Evolutionary conservation across 2,888 invertebrate genomes (phyloP).

Genomic region (Epinotia bilunana): DNA sequence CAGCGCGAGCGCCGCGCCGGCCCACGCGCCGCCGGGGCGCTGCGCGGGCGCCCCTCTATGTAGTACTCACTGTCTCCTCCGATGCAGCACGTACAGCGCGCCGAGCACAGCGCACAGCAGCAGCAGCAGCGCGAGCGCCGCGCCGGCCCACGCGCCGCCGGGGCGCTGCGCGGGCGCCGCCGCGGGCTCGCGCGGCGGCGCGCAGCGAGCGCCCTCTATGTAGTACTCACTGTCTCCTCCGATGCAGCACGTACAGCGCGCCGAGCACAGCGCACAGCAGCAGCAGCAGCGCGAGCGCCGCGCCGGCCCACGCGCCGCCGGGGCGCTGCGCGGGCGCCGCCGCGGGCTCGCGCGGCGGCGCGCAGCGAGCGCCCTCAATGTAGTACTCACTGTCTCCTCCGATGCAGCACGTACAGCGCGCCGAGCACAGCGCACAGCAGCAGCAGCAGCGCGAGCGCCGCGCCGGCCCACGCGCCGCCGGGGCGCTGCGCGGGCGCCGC

Average conservation of each 20-base stretch:
- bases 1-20: conserved; percentile 60
- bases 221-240: conserved; percentile 70
- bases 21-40: conserved; percentile 57
- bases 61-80: conserved; percentile 70
- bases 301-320: conserved; percentile 62
- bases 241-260: conserved; percentile 62
- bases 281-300: conserved; percentile 58
- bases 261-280: conserved; percentile 61
- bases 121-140: conserved; percentile 58
- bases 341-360: conserved; percentile 50
- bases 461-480: conserved; percentile 62
- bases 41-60: conserved; percentile 55
- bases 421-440: conserved; percentile 61
- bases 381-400: conserved; percentile 70
- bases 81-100: conserved; percentile 62
- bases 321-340: conserved; percentile 51
- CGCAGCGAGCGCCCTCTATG: conserved; percentile 66
- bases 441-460: conserved; percentile 58
- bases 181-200: conserved; percentile 50
- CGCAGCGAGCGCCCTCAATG: conserved; percentile 66
- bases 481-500: conserved; percentile 51
- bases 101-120: conserved; percentile 61
- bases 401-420: conserved; percentile 62
- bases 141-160: conserved; percentile 62
- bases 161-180: conserved; percentile 51